Conservation (phyloP, 1,140 invertebrate species). For the Drosophila funebris region DNA sequence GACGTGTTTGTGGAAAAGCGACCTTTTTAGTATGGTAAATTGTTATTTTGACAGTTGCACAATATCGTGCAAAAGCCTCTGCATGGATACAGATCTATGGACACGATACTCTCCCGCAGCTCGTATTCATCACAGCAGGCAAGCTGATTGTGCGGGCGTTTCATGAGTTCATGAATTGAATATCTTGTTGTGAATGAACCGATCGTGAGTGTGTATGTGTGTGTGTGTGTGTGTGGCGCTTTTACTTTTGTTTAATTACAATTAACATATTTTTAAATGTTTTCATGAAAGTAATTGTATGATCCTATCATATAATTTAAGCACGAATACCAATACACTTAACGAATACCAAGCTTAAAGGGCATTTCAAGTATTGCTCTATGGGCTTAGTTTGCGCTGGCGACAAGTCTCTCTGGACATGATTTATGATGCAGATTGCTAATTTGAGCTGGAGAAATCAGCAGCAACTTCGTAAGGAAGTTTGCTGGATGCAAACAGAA, state of each 20-base stretch:
- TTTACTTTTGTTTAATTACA: slow-evolving; percentile 67
- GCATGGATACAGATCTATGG: slow-evolving; percentile 65
- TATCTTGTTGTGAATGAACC: slow-evolving; percentile 70
- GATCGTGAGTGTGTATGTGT: slow-evolving; percentile 56
- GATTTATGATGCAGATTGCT: slow-evolving; percentile 67
- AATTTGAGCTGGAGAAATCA: slow-evolving; percentile 69
- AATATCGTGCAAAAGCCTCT: slow-evolving; percentile 68
- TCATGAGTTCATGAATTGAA: slow-evolving; percentile 67
- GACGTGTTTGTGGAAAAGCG: slow-evolving; percentile 40
- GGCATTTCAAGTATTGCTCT: neutral
- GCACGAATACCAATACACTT: neutral
- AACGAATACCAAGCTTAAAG: neutral
- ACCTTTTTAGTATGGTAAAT: slow-evolving; percentile 59
- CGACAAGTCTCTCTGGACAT: slow-evolving; percentile 17
- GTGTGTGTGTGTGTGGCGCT: slow-evolving; percentile 38
- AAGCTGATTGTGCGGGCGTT: slow-evolving; percentile 46
- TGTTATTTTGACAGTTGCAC: slow-evolving; percentile 78
- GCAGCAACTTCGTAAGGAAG: slow-evolving; percentile 52
- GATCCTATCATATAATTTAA: neutral
- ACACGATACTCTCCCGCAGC: slow-evolving; percentile 48
- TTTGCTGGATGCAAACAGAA: slow-evolving; percentile 41
- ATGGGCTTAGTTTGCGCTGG: neutral
- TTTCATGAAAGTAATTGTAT: slow-evolving; percentile 1
- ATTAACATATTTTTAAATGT: slow-evolving; percentile 29
- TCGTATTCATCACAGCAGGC: slow-evolving; percentile 32